phyloP scores from a whole-genome alignment of 2,888 invertebrate species.

The Plagodis dolabraria region DNA sequence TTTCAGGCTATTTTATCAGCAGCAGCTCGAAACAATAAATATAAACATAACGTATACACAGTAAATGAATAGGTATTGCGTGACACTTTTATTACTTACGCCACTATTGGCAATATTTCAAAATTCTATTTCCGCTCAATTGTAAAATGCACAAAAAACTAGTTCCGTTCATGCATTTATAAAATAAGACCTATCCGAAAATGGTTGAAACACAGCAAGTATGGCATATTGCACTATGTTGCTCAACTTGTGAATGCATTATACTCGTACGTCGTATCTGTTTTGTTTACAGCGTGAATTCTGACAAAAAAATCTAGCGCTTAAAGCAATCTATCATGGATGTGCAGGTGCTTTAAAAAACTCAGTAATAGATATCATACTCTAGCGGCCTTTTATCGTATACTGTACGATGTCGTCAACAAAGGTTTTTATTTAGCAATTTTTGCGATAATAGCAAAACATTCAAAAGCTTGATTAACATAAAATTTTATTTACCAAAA shows the following conservation, averaged over 20 bases:
- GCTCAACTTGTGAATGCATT: slow-evolving; percentile 13
- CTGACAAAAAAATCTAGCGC: slow-evolving; percentile 34
- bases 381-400: neutral
- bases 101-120: neutral
- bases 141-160: neutral
- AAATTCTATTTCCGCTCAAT: neutral
- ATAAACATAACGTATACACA: too few species aligned
- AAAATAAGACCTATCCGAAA: neutral
- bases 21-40: neutral
- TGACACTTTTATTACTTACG: neutral
- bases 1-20: too few species aligned
- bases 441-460: too few species aligned
- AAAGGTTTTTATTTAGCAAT: neutral
- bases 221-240: neutral
- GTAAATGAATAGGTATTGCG: too few species aligned
- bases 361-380: slow-evolving; percentile 17
- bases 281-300: too few species aligned
- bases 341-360: slow-evolving; percentile 30
- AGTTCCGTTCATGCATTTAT: slow-evolving; percentile 3
- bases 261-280: too few species aligned
- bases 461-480: too few species aligned
- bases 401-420: neutral
- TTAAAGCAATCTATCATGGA: slow-evolving; percentile 35
- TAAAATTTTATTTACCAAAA: too few species aligned
- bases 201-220: slow-evolving; percentile 9